These are phyloP conservation scores for Drosophila cognata DNA, from an alignment of 2,888 invertebrate species.

Conservation along the genomic window DNA sequence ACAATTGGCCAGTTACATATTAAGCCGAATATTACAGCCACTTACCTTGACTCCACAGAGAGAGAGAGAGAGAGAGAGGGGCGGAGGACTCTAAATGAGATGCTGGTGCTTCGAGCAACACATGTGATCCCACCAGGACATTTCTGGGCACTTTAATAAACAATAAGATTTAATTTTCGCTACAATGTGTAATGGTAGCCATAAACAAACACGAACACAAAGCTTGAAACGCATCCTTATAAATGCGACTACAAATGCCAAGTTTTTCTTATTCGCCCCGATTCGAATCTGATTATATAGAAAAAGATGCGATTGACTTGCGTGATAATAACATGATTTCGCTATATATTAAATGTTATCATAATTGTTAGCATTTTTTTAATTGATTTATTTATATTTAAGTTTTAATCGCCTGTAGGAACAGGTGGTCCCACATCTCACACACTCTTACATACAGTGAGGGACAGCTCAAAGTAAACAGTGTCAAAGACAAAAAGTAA, in stretches of 20 bases:
- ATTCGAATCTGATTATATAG: neutral
- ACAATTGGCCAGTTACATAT: slow-evolving; percentile 74
- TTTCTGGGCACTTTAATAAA: slow-evolving; percentile 53
- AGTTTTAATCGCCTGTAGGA: too few species aligned
- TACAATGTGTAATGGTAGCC: slow-evolving; percentile 38
- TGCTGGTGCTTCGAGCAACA: slow-evolving; percentile 17
- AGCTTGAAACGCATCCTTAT: neutral
- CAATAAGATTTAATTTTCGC: slow-evolving; percentile 61
- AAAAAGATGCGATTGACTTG: neutral
- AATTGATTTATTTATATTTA: too few species aligned
- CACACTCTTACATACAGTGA: too few species aligned
- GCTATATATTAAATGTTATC: too few species aligned
- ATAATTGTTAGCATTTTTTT: too few species aligned
- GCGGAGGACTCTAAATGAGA: slow-evolving; percentile 1
- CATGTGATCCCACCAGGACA: slow-evolving; percentile 37
- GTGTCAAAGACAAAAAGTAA: too few species aligned
- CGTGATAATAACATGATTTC: too few species aligned
- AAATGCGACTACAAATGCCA: neutral
- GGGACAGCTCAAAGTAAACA: too few species aligned
- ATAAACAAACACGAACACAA: slow-evolving; percentile 1
- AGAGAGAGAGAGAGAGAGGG: neutral
- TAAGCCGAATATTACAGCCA: slow-evolving; percentile 45
- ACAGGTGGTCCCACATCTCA: too few species aligned
- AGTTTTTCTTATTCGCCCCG: neutral
- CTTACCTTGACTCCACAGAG: neutral